Conservation (phyloP, 2,888 invertebrate species). For the Callyntrura sp. region DNA sequence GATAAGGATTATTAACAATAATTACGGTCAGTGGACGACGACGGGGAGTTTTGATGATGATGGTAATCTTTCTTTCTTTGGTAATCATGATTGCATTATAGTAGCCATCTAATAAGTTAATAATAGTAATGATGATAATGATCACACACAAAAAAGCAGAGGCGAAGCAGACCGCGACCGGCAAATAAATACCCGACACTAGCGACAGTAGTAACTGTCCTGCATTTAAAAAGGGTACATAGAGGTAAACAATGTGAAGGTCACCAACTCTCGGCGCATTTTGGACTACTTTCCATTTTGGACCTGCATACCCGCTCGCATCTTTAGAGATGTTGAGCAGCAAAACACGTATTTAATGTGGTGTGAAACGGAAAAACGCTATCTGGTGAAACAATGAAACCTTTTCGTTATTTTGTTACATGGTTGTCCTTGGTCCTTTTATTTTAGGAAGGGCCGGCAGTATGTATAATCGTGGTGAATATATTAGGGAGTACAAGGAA, state of each 20-base stretch:
- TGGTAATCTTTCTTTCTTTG: constrained; percentile 39
- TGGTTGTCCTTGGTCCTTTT: constrained; percentile 23
- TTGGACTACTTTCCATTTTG: background rate
- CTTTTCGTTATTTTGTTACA: constrained; percentile 48
- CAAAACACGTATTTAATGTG: constrained; percentile 25
- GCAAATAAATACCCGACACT: background rate
- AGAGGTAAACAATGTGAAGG: constrained; percentile 51
- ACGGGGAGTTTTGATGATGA: constrained; percentile 35
- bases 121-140: constrained; percentile 3
- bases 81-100: constrained; percentile 49
- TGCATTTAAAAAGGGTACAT: background rate
- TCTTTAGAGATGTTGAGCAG: background rate
- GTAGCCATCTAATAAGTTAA: constrained; percentile 35
- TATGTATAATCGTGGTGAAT: background rate
- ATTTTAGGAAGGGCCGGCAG: constrained; percentile 29
- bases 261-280: constrained; percentile 46
- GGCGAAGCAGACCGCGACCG: background rate
- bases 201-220: background rate
- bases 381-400: constrained; percentile 58
- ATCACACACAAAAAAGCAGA: background rate
- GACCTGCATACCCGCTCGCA: background rate
- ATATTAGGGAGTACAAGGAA: background rate
- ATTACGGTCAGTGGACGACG: constrained; percentile 33
- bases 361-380: background rate
- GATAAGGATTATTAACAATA: constrained; percentile 46